Conservation (phyloP, 2,113 vertebrate genomes). For the Protobothrops mucrosquamatus region DNA sequence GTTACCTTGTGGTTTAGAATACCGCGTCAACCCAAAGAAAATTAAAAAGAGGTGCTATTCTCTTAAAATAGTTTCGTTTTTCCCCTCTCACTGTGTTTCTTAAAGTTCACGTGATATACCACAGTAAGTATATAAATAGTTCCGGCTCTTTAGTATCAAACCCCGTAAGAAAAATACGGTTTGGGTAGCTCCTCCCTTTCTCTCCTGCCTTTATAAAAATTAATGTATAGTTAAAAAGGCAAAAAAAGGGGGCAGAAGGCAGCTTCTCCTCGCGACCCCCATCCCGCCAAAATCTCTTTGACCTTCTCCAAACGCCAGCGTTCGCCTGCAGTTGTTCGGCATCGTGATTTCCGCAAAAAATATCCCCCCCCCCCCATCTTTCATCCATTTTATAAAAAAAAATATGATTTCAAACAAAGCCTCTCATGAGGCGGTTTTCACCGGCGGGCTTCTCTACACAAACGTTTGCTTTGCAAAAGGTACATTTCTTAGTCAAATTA, state of each 20-base stretch:
- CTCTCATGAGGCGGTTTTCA: conserved; percentile 26
- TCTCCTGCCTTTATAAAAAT: neutral
- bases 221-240: neutral
- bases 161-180: neutral
- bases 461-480: conserved; percentile 41
- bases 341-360: neutral
- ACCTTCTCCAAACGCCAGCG: neutral
- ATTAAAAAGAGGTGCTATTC: neutral
- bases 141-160: neutral
- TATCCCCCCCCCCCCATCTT: neutral
- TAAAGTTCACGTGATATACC: neutral
- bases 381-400: neutral
- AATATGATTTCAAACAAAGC: neutral
- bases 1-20: neutral
- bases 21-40: neutral
- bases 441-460: conserved; percentile 22
- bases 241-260: too few species aligned
- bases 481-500: conserved; percentile 43
- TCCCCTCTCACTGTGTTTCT: neutral
- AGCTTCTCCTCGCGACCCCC: neutral
- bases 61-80: neutral
- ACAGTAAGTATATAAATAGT: neutral
- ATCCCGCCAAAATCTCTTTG: rapidly evolving
- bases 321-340: neutral
- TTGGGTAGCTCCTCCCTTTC: neutral